Evolutionary conservation across 92 coral and sea anemone species (phyloP).

Genomic region (Muricea muricata): DNA sequence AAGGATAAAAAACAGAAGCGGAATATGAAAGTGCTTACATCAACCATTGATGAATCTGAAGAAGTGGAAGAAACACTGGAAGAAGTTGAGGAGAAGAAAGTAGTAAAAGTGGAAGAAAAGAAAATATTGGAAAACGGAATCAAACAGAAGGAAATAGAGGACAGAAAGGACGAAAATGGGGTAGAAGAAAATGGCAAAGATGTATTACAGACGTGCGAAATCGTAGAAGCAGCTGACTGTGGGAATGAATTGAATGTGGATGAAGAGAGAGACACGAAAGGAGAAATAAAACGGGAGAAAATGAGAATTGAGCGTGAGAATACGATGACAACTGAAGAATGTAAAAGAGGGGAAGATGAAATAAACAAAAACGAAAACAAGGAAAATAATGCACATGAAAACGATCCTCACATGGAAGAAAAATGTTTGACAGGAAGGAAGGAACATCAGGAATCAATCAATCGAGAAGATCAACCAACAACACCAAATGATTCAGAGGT

Average conservation of each 20-base stretch:
- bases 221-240: neutral
- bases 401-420: neutral
- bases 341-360: neutral
- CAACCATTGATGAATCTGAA: slow-evolving; percentile 73
- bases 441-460: neutral
- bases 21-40: slow-evolving; percentile 70
- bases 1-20: slow-evolving; percentile 51
- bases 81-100: slow-evolving; percentile 58
- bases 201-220: neutral
- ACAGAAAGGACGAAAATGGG: neutral
- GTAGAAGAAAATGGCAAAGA: neutral
- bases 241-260: neutral
- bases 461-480: no score
- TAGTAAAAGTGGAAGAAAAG: slow-evolving; percentile 30
- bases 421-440: neutral
- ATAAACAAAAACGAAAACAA: neutral
- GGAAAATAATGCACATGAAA: neutral
- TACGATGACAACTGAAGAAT: neutral
- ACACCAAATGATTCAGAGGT: no score
- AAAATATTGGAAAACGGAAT: neutral
- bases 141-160: neutral
- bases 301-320: neutral
- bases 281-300: neutral
- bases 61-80: slow-evolving; percentile 61
- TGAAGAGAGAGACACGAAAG: neutral